These are phyloP conservation scores for Trichosurus vulpecula DNA, from an alignment of 2,797 vertebrate species.

Conservation along the genomic window DNA sequence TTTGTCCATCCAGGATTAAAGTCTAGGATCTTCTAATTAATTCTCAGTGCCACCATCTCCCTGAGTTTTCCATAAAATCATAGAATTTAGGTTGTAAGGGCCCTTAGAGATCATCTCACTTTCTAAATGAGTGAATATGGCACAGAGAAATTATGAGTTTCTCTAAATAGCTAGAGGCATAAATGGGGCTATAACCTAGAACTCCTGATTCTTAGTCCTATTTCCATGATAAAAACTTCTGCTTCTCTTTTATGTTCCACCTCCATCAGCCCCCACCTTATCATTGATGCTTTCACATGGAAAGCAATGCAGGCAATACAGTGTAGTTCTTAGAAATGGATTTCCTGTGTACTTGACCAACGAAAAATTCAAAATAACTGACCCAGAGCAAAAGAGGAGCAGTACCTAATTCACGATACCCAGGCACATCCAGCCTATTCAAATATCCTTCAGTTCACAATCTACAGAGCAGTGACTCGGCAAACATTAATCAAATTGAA, in stretches of 20 bases:
- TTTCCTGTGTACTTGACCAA: not conserved
- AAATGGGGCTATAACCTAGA: not conserved
- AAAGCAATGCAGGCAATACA: not conserved
- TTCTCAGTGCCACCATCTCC: not conserved
- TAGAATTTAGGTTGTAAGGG: not conserved
- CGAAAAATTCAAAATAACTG: not conserved
- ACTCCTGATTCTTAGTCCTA: not conserved
- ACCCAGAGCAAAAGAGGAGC: not conserved
- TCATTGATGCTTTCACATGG: not conserved
- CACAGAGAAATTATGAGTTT: not conserved
- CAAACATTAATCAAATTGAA: constrained; percentile 2
- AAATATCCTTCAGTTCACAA: not conserved
- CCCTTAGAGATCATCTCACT: not conserved
- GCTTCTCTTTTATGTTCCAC: not conserved
- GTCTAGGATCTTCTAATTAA: not conserved
- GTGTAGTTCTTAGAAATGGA: not conserved
- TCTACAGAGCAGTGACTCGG: not conserved
- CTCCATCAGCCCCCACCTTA: not conserved
- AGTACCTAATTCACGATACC: not conserved
- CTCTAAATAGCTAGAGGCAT: not conserved
- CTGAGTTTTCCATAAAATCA: not conserved
- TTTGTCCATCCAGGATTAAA: constrained; percentile 30
- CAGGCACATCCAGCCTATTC: not conserved
- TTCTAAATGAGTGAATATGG: not conserved
- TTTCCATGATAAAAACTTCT: not conserved